phyloP scores from a whole-genome alignment of 1,140 invertebrate genomes.

The Asbolus verrucosus region DNA sequence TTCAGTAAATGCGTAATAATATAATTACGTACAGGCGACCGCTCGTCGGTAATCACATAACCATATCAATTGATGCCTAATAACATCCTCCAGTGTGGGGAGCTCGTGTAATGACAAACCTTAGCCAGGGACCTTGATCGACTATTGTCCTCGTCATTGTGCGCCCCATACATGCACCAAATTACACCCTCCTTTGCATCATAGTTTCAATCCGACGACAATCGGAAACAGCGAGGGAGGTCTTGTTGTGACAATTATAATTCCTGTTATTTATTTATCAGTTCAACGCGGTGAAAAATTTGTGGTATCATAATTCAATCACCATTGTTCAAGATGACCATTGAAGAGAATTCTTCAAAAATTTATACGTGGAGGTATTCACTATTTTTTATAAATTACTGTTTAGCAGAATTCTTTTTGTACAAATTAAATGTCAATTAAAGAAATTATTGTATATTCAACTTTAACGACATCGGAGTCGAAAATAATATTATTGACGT shows the following conservation, averaged over 20 bases:
- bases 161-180: constrained; percentile 48
- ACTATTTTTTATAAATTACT: too few relatives aligned
- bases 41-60: constrained; percentile 62
- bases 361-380: too few relatives aligned
- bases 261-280: constrained; percentile 49
- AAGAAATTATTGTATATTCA: too few relatives aligned
- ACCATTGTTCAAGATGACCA: neutral
- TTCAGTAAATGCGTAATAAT: constrained; percentile 57
- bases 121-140: constrained; percentile 55
- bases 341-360: too few relatives aligned
- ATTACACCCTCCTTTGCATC: constrained; percentile 51
- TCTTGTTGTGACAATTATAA: constrained; percentile 57
- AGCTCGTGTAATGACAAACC: constrained; percentile 49
- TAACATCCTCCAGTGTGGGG: constrained; percentile 58
- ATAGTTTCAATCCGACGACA: constrained; percentile 21
- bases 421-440: too few relatives aligned
- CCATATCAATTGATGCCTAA: constrained; percentile 65
- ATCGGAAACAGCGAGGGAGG: constrained; percentile 45
- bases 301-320: constrained; percentile 17
- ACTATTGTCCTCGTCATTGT: constrained; percentile 53
- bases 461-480: too few relatives aligned
- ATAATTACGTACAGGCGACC: constrained; percentile 59
- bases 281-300: neutral
- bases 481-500: too few relatives aligned
- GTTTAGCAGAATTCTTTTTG: too few relatives aligned